Percentiles rank a stretch among this genome's conserved stretches.
Conservation (phyloP, 2,888 invertebrate genomes). For the Tetropium fuscum region DNA sequence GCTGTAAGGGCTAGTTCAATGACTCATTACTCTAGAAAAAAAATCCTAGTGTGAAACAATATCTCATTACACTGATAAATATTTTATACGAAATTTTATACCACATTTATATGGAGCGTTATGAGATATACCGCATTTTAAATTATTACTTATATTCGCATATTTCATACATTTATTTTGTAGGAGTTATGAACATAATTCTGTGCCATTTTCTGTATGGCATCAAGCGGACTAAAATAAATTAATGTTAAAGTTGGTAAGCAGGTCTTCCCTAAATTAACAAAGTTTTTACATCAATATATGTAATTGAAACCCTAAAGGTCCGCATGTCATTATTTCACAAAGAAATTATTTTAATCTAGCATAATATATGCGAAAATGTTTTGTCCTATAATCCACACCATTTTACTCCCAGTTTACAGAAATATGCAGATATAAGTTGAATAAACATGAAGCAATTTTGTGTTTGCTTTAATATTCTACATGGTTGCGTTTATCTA, state of each 20-base stretch:
- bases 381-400: neutral
- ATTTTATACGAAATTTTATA: no score
- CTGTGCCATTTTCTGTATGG: no score
- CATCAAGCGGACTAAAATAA: neutral
- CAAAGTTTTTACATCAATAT: neutral
- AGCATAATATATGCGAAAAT: conserved; percentile 8
- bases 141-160: no score
- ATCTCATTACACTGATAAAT: no score
- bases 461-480: neutral
- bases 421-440: conserved; percentile 11
- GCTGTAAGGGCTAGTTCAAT: no score
- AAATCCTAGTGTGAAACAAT: no score
- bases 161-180: no score
- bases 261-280: neutral
- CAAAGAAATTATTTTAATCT: conserved; percentile 13
- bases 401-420: neutral
- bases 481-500: no score
- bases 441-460: conserved; percentile 12
- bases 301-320: conserved; percentile 1
- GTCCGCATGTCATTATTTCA: conserved; percentile 7
- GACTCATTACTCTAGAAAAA: no score
- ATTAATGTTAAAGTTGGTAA: neutral
- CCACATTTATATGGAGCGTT: no score
- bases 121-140: no score
- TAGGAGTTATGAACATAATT: no score